These are phyloP conservation scores for Notodromas monacha DNA, from an alignment of 2,888 invertebrate species.

Conservation along the genomic window DNA sequence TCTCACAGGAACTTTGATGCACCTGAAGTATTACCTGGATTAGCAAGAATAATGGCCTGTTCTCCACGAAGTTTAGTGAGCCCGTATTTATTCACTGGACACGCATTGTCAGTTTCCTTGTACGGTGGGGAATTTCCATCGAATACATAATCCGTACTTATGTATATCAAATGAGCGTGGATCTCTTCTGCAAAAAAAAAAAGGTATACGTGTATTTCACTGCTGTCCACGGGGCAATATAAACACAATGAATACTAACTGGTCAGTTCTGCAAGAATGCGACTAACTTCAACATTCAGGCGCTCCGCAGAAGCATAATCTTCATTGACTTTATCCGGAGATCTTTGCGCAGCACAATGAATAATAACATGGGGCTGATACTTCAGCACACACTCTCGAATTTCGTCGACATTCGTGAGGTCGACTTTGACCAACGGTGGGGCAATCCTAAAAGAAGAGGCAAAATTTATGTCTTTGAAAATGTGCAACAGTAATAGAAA, in stretches of 20 bases:
- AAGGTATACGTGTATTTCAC: no score
- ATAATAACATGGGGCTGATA: constrained; percentile 18
- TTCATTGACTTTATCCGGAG: constrained; percentile 19
- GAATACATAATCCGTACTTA: constrained; percentile 24
- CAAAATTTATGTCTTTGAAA: constrained; percentile 5
- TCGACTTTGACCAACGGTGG: constrained; percentile 15
- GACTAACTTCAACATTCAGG: constrained; percentile 18
- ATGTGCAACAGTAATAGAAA: no score
- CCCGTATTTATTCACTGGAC: constrained; percentile 21
- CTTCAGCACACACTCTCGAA: constrained; percentile 13
- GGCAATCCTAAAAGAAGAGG: constrained; percentile 12
- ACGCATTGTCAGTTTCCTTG: constrained; percentile 15
- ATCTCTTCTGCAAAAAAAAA: constrained; percentile 12
- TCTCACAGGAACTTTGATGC: neutral
- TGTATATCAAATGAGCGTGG: constrained; percentile 17
- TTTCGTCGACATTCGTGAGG: constrained; percentile 14
- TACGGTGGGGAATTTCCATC: constrained; percentile 21
- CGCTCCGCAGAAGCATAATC: constrained; percentile 15
- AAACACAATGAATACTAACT: constrained; percentile 11
- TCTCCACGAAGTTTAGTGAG: constrained; percentile 20
- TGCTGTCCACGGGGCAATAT: no score
- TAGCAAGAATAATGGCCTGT: constrained; percentile 14
- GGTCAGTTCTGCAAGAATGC: constrained; percentile 13
- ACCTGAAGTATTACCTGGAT: constrained; percentile 13
- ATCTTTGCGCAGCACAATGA: constrained; percentile 20